Evolutionary conservation across 2,113 vertebrate genomes (phyloP), one percentile per base, ranked within the genome.

Genomic region (Plotosus lineatus): DNA sequence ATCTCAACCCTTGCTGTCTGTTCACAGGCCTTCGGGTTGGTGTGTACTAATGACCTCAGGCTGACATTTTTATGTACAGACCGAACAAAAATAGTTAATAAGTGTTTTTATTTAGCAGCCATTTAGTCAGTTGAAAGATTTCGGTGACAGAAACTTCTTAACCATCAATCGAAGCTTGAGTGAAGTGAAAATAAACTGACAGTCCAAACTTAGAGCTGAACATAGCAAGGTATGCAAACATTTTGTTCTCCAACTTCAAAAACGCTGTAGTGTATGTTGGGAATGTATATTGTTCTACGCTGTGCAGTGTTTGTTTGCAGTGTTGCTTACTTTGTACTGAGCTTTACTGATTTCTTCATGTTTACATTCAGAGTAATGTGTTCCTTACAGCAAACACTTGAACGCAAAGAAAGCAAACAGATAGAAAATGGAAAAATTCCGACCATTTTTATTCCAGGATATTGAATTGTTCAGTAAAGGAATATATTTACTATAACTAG

Each of bases 151-250:
- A 33, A 61, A 19, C 60, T 9, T 36, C 60, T 63, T 9, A 85
- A 48, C 75, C 68, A 75, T 21, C 63, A 80, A 3, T 40, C n/a
- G 65, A 11, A 6, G 42, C 69, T 60, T n/a, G 19, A 51, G 75
- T 69, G 10, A 38, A 77, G 10, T 73, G 65, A 46, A 85, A 85
- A 44, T 83, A 80, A 85, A 83, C 84, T 1, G 6, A 15, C 14
- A 28, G 9, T 26, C 38, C 4, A 15, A 46, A n/a, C 36, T 50
- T 48, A 38, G 31, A 31, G 23, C 10, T 0, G 7, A 46, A 55
- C 40, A 5, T 75, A 76, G 75, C 74, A 33, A 79, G 77, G 86
- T 85, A 77, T 85, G 86, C 81, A 72, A 31, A 40, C 60, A 84
- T 6, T 6, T 58, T 38, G n/a, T 42, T 14, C 28, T 73, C 61